Evolutionary conservation across 2,888 invertebrate genomes (phyloP), one percentile per base, ranked within the genome.

Genomic region (Andrena dorsata): DNA sequence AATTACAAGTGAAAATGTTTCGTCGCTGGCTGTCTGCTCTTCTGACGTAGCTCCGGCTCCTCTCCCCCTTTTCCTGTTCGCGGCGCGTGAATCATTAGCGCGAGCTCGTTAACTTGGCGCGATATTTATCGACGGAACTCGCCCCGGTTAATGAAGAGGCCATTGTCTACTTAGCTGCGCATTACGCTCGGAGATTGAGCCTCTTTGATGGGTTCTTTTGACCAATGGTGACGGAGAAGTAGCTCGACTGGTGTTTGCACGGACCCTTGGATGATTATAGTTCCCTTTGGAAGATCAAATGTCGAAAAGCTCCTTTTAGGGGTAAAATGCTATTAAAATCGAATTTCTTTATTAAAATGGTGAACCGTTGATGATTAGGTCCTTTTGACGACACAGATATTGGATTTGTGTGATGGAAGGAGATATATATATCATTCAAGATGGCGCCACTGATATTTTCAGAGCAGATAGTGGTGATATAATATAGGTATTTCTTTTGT

Each of bases 1-100:
- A 82, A 76, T 66, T 82, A 82, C 80, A 61, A 80, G 70, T 41
- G 70, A 80, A 80, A 80, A 82, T 76, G 76, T 82, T 80, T 76
- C 61, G 61, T 76, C 66, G 56, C 28, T 41, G 7, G 20, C 28
- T 63, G 80, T 53, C 75, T 49, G 69, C 47, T 53, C 60, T 35
- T 66, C 47, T 35, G 20, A 8, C 65, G 58, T 30, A 23, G 64
- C 8, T 16, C 51, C 47, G 26, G 49, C 28, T 65, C 51, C 51
- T 41, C 49, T 49, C 58, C n/a, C 76, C 47, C 65, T 81, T 69
- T 75, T 80, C 58, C 47, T 68, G 66, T 73, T 81, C 74, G 63
- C 81, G 41, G 70, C 79, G 79, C 72, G 72, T 75, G 70, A 82
- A 78, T 83, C 77, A 70, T 82, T 82, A 77, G 69, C 77, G 49